phyloP scores from a whole-genome alignment of 2,888 invertebrate genomes.

The Craniophora ligustri region DNA sequence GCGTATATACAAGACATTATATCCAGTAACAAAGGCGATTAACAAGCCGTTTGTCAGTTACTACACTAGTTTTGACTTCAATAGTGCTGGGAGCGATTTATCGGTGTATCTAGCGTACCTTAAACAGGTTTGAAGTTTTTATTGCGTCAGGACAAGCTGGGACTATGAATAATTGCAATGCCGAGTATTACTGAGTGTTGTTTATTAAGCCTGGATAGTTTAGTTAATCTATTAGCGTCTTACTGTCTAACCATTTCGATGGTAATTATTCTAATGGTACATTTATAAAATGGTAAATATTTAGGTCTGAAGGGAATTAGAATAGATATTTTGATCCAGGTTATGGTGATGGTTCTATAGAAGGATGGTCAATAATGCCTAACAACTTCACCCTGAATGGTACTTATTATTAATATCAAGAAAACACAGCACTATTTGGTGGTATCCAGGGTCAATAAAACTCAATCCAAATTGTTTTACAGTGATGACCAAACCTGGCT shows the following conservation, averaged over 20 bases:
- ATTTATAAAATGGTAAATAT: background rate
- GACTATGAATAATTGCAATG: conserved; percentile 41
- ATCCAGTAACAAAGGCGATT: conserved; percentile 74
- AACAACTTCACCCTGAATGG: too few relatives aligned
- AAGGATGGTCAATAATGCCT: too few relatives aligned
- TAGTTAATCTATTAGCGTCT: conserved; percentile 24
- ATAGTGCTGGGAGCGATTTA: conserved; percentile 61
- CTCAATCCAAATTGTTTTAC: too few relatives aligned
- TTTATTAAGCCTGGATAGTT: conserved; percentile 29
- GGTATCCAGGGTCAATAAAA: too few relatives aligned
- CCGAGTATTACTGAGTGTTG: conserved; percentile 22
- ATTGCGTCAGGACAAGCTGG: conserved; percentile 41
- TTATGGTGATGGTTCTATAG: too few relatives aligned
- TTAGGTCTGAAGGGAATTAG: too few relatives aligned
- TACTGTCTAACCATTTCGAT: conserved; percentile 1
- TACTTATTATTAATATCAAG: too few relatives aligned
- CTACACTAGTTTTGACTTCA: conserved; percentile 65
- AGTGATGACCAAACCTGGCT: too few relatives aligned
- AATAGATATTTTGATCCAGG: too few relatives aligned
- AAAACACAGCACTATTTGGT: too few relatives aligned
- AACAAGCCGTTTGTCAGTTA: conserved; percentile 80
- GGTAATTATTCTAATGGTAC: background rate
- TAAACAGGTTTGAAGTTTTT: conserved; percentile 61
- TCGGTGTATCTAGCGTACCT: conserved; percentile 63
- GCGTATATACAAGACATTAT: conserved; percentile 72